Percentiles rank a stretch among this genome's conserved stretches.
These are phyloP conservation scores for Ariopsis seemanni DNA, from an alignment of 2,113 vertebrate genomes.

Conservation along the genomic window DNA sequence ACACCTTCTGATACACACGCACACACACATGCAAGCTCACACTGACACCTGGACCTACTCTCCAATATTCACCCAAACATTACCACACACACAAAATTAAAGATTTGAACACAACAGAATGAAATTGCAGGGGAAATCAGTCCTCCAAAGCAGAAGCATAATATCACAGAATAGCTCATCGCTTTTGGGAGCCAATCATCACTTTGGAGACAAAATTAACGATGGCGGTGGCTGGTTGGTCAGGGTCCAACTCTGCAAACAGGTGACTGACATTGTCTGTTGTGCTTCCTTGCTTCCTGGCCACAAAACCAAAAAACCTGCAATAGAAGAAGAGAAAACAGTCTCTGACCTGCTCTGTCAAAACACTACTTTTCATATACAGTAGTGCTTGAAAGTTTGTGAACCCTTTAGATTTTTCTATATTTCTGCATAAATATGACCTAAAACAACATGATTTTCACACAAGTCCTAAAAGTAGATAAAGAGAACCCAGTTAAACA, in stretches of 20 bases:
- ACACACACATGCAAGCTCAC: conserved; percentile 43
- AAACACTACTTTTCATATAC: not conserved
- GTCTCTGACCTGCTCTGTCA: not conserved
- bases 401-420: too few relatives aligned
- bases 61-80: conserved; percentile 9
- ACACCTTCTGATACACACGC: conserved; percentile 29
- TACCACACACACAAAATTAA: conserved; percentile 28
- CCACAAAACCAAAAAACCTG: conserved; percentile 97
- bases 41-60: conserved; percentile 24
- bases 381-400: too few relatives aligned
- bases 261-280: conserved; percentile 98
- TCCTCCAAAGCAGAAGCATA: conserved; percentile 53
- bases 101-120: conserved; percentile 52
- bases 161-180: conserved; percentile 76
- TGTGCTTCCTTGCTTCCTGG: conserved; percentile 95
- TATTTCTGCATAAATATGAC: too few relatives aligned
- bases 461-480: too few relatives aligned
- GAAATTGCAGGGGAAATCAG: conserved; percentile 49
- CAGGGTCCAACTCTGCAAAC: conserved; percentile 92
- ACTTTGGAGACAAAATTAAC: conserved; percentile 96
- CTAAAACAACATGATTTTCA: too few relatives aligned
- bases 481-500: too few relatives aligned
- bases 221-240: conserved; percentile 92
- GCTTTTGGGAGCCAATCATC: conserved; percentile 89
- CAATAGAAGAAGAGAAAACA: conserved; percentile 11